Evolutionary conservation across 2,888 invertebrate species (phyloP), one percentile per base, ranked within the genome.

Genomic region (Hirtodrosophila trivittata): DNA sequence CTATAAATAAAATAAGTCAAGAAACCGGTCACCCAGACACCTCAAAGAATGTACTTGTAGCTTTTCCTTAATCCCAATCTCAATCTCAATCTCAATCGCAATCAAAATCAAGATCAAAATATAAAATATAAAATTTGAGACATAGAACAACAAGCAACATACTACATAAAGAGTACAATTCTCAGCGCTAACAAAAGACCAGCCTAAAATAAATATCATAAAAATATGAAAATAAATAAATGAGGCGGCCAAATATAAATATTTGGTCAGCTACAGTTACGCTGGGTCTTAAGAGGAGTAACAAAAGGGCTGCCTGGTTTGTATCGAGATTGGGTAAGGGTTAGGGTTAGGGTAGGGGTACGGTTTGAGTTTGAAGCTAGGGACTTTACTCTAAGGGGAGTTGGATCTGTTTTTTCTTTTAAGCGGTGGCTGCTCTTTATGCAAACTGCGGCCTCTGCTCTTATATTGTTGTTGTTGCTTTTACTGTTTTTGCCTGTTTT

Each of bases 221-320:
- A 81, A 75, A 75, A 77, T 77, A 67, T 72, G 75, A 84, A 77
- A 81, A 73, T 75, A 84, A 80, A 80, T 77, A 80, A 77, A 77
- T 84, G 68, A 81, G 74, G 14, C 32, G 33, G 26, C 18, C 57
- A 75, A 58, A 63, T 69, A 67, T 77, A 84, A 80, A 80, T 80
- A 80, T 80, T 80, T 80, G 85, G 82, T 56, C 77, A 75, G 70
- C 78, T 81, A 75, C 82, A 72, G 82, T 84, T 73, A 75, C 77
- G 58, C 33, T 47, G 21, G 35, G 42, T 42, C 52, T 66, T 69
- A 21, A 21, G 18, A 21, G 18, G 18, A 21, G 18, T 21, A 80
- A 80, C 78, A 81, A 81, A 81, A 69, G 78, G 71, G 64, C 81
- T 68, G 57, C 33, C 14, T 49, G 35, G 41, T 32, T 32, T 16